phyloP scores from a whole-genome alignment of 2,797 vertebrate genomes.

The Catostomus latipinnis region DNA sequence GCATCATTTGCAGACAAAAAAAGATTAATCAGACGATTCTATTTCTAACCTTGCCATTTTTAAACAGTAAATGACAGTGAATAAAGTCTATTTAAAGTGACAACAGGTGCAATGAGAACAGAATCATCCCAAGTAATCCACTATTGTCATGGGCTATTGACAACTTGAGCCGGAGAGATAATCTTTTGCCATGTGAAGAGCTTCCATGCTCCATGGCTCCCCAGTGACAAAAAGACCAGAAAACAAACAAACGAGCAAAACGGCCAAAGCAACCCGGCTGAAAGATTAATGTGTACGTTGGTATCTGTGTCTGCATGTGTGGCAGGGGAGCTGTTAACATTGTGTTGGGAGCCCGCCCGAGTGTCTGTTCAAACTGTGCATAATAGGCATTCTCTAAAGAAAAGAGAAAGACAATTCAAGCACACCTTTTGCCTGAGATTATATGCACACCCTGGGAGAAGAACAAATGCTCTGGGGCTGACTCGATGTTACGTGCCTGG shows the following conservation, averaged over 20 bases:
- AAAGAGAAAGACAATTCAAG: slow-evolving; percentile 58
- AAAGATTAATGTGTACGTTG: slow-evolving; percentile 68
- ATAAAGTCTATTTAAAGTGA: slow-evolving; percentile 16
- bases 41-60: background rate
- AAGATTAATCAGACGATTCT: background rate
- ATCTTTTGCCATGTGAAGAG: slow-evolving; percentile 41
- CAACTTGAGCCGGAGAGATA: slow-evolving; percentile 22
- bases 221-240: slow-evolving; percentile 49
- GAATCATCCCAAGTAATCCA: slow-evolving; percentile 37
- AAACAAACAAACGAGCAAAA: slow-evolving; percentile 60
- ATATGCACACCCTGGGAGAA: slow-evolving; percentile 73
- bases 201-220: slow-evolving; percentile 28
- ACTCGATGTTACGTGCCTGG: slow-evolving; percentile 70
- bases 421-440: slow-evolving; percentile 68
- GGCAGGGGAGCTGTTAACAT: slow-evolving; percentile 72
- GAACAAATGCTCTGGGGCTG: slow-evolving; percentile 73
- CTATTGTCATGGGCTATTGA: slow-evolving; percentile 44
- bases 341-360: slow-evolving; percentile 71
- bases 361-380: slow-evolving; percentile 62
- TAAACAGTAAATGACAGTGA: background rate
- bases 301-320: slow-evolving; percentile 56
- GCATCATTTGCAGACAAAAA: background rate
- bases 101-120: slow-evolving; percentile 34
- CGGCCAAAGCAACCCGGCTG: slow-evolving; percentile 59
- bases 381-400: slow-evolving; percentile 60